Conservation (phyloP, 2,113 vertebrate genomes). For the Ivindomyrus marchei region DNA sequence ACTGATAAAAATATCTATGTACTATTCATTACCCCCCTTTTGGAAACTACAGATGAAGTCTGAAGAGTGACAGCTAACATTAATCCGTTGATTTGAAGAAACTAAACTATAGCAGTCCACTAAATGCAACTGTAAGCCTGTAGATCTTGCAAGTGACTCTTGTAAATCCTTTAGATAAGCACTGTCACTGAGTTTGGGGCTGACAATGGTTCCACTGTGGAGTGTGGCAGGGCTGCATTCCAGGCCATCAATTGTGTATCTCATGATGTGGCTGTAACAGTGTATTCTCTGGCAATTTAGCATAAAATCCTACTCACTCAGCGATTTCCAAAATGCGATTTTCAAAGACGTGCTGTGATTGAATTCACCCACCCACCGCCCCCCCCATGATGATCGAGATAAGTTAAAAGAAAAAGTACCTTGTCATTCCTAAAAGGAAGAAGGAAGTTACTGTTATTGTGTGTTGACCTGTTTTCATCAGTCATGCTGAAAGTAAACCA, state of each 20-base stretch:
- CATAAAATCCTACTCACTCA: background rate
- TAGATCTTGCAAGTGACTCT: background rate
- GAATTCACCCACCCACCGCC: background rate
- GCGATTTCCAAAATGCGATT: background rate
- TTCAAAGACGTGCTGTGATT: background rate
- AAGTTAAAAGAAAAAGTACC: background rate
- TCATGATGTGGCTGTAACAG: background rate
- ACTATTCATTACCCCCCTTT: background rate
- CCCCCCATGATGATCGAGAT: background rate
- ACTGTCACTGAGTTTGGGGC: background rate
- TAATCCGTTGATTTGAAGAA: background rate
- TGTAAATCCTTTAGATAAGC: background rate
- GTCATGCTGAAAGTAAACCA: background rate
- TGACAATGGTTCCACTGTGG: background rate
- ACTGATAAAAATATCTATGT: background rate
- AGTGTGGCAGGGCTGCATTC: background rate
- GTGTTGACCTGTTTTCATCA: background rate
- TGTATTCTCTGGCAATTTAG: background rate
- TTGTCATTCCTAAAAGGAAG: background rate
- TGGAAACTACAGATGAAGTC: background rate
- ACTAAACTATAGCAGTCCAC: background rate
- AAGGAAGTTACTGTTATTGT: background rate
- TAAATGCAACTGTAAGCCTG: background rate
- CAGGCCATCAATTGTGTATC: background rate
- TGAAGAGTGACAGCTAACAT: background rate